phyloP scores from a whole-genome alignment of 2,113 vertebrate genomes.

The Raja brachyura region DNA sequence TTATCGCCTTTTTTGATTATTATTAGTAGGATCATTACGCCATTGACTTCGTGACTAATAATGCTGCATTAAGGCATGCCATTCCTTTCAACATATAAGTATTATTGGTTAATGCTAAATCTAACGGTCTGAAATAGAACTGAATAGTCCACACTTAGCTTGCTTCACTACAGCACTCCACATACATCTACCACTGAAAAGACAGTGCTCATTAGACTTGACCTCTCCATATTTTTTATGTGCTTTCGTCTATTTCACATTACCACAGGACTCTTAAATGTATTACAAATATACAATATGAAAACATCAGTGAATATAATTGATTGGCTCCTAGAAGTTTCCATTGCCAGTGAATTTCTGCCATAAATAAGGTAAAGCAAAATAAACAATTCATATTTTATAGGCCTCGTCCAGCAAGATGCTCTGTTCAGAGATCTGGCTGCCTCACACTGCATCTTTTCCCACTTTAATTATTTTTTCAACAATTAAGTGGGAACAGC shows the following conservation, averaged over 20 bases:
- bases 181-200: not conserved
- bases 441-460: not conserved
- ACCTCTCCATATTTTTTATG: not conserved
- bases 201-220: not conserved
- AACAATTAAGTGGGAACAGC: not conserved
- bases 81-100: not conserved
- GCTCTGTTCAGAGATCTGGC: not conserved
- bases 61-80: not conserved
- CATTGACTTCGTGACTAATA: not conserved
- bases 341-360: not conserved
- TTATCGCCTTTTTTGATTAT: not conserved
- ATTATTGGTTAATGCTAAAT: not conserved
- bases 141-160: not conserved
- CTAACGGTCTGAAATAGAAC: not conserved
- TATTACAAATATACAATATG: not conserved
- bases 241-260: constrained; percentile 21
- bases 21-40: not conserved
- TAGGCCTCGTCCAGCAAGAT: not conserved
- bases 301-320: not conserved
- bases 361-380: not conserved
- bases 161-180: not conserved
- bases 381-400: not conserved
- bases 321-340: not conserved
- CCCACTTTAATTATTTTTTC: not conserved
- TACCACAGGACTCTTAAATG: not conserved